These are phyloP conservation scores for Acanthosepion esculentum DNA, from an alignment of 2,888 invertebrate species.

Conservation along the genomic window DNA sequence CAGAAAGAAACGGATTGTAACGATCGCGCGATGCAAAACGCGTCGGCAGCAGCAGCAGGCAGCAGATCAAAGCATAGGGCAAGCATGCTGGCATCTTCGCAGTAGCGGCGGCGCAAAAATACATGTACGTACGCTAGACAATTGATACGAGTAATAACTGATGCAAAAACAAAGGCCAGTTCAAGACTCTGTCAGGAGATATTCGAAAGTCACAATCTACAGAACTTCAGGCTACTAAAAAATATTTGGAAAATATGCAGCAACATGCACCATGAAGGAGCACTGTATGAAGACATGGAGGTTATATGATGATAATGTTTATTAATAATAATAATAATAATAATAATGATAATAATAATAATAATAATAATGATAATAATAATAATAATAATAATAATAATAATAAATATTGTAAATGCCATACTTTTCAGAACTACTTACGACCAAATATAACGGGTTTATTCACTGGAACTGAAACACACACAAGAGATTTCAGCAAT, in stretches of 20 bases:
- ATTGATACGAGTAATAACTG: conserved; percentile 47
- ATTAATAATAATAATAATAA: conserved; percentile 44
- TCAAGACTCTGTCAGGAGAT: conserved; percentile 48
- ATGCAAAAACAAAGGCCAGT: conserved; percentile 49
- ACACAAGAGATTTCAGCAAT: conserved; percentile 49
- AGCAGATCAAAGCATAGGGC: conserved; percentile 48
- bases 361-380: conserved; percentile 47
- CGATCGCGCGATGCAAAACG: conserved; percentile 48
- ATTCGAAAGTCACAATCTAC: conserved; percentile 47
- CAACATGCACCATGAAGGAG: conserved; percentile 49
- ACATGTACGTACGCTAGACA: conserved; percentile 49
- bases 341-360: conserved; percentile 45
- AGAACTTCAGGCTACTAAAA: conserved; percentile 49
- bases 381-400: conserved; percentile 45
- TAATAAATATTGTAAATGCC: conserved; percentile 47
- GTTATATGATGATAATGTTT: conserved; percentile 45
- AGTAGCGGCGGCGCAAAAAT: conserved; percentile 48
- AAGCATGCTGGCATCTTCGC: conserved; percentile 49
- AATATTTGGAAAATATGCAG: conserved; percentile 44
- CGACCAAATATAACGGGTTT: conserved; percentile 45
- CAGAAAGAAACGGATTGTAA: conserved; percentile 49
- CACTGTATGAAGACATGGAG: conserved; percentile 48
- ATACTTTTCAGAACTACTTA: conserved; percentile 48
- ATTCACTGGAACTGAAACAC: conserved; percentile 47
- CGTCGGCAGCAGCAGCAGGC: conserved; percentile 48